Base-by-base conservation (phyloP, 2,888 invertebrate genomes). In the Xanthia icteritia region DNA sequence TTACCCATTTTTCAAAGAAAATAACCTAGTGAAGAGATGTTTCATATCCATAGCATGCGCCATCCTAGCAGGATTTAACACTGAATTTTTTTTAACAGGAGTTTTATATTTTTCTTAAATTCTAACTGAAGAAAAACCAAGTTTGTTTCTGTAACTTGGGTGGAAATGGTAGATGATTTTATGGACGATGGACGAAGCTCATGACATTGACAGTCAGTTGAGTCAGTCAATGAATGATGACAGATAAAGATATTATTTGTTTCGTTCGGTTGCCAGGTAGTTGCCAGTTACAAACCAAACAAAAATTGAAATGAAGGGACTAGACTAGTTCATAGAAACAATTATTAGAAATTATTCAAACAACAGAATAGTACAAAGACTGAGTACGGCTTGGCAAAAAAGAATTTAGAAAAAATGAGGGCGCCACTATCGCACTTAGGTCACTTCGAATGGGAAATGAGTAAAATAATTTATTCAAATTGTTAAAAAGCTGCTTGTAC, bases 1-100 rank as follows among this genome's bases (percentile, higher is more conserved):
- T 92, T 91, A 96, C 96, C 96, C 94, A 93, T 95, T 96, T 93
- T 96, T 96, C 89, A 95, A 86, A 87, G 95, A 94, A 93, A 94
- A 94, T 94, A 96, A 95, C 95, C 96, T 96, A 92, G 93, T 92
- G 91, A 96, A 93, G 58, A 96, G 88, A 89, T 94, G 90, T 94
- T 95, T 96, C 88, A 96, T 92, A 82, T 96, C 96, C 73, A 95
- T 92, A 83, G 95, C 93, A 90, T 96, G 96, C 87, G 96, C 93
- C 96, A 96, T 96, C 79, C 84, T 93, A 69, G 70, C 80, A 70
- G 63, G 65, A 84, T 67, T 70, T 56, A 48, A 69, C 65, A 69
- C 73, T 20, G 61, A 64, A 66, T 83, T 73, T 81, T 61, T n/a
- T 74, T 42, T 20, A 61, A 17, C 51, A 72, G 48, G 64, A 51